phyloP scores from a whole-genome alignment of 2,888 invertebrate species.

The Smittia sp. region DNA sequence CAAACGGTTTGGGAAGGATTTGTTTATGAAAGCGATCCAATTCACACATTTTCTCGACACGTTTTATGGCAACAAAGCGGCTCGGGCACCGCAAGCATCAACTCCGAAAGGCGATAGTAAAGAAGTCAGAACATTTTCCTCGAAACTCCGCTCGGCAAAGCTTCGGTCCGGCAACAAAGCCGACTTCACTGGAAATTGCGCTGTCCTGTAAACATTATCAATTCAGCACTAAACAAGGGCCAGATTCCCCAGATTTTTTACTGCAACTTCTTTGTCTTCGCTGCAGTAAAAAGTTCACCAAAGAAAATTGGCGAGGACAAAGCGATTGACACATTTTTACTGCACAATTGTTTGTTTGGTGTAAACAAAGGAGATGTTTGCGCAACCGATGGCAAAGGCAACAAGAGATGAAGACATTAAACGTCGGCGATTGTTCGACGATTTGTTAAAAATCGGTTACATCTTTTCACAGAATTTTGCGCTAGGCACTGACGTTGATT shows the following conservation, averaged over 20 bases:
- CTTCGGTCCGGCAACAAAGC: slow-evolving; percentile 6
- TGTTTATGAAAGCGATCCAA: slow-evolving; percentile 20
- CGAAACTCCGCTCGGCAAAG: not conserved
- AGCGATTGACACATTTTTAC: slow-evolving; percentile 23
- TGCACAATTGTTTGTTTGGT: slow-evolving; percentile 22
- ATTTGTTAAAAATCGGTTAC: slow-evolving; percentile 41
- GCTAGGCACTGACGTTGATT: slow-evolving; percentile 2
- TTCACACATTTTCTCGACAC: slow-evolving; percentile 37
- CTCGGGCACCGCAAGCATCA: slow-evolving; percentile 35
- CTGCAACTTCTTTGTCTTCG: slow-evolving; percentile 16
- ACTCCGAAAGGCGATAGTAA: not conserved
- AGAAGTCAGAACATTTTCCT: slow-evolving; percentile 18
- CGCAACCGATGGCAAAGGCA: slow-evolving; percentile 36
- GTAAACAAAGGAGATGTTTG: slow-evolving; percentile 18
- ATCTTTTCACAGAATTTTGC: slow-evolving; percentile 20
- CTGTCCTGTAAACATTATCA: not conserved
- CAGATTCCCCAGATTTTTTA: not conserved
- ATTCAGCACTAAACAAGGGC: not conserved
- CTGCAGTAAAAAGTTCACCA: slow-evolving; percentile 30
- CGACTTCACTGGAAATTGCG: slow-evolving; percentile 28
- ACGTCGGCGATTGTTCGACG: slow-evolving; percentile 31
- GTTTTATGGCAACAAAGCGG: not conserved
- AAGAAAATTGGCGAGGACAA: slow-evolving; percentile 34
- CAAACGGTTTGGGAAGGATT: not conserved
- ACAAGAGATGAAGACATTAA: slow-evolving; percentile 15